Percentiles rank a stretch among this genome's conserved stretches.
These are phyloP conservation scores for Odocoileus virginianus DNA, from an alignment of 2,113 vertebrate species.

Conservation along the genomic window DNA sequence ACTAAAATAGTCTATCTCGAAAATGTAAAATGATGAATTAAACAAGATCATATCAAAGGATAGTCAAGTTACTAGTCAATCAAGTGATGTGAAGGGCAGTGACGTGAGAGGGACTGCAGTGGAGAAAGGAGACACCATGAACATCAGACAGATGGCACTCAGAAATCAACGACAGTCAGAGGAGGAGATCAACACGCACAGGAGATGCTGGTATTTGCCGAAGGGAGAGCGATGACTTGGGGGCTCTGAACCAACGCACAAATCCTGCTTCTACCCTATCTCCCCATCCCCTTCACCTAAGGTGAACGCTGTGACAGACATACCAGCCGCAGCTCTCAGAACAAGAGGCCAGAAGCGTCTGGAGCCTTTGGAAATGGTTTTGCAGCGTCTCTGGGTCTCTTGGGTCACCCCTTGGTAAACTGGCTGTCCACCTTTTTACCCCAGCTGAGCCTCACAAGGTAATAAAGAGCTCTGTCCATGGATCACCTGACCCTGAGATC, in stretches of 20 bases:
- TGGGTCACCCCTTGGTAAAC: neutral
- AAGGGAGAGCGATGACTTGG: neutral
- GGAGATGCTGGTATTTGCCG: neutral
- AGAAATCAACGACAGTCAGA: neutral
- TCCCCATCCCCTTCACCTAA: neutral
- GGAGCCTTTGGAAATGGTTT: neutral
- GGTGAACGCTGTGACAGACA: neutral
- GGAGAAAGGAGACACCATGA: neutral
- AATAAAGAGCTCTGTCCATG: neutral
- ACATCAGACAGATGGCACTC: neutral
- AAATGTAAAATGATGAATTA: neutral
- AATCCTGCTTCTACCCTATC: neutral
- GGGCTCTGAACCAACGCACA: neutral
- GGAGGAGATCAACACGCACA: neutral
- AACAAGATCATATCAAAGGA: neutral
- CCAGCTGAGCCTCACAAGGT: neutral
- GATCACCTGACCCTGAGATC: neutral
- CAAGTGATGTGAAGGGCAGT: neutral
- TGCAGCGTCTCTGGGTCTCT: neutral
- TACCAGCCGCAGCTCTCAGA: rapidly evolving
- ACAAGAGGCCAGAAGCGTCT: neutral
- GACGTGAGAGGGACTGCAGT: neutral
- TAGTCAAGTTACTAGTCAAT: neutral
- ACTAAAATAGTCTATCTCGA: neutral
- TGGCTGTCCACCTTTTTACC: neutral